Percentiles rank a stretch among this genome's conserved stretches.
Conservation (phyloP, 2,888 invertebrate species). For the Scaptomyza polygonia region DNA sequence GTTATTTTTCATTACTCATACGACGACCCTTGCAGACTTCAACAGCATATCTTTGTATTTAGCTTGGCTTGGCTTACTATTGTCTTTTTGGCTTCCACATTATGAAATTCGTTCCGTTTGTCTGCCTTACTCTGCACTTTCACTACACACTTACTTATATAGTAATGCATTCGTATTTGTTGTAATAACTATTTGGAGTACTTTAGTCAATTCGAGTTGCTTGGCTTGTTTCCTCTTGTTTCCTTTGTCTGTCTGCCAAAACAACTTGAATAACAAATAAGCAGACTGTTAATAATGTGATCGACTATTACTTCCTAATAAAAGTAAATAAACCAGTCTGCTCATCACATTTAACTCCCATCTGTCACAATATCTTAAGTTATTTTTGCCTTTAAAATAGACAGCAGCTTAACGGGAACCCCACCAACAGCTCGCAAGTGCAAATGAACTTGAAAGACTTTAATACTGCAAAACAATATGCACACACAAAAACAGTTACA, state of each 20-base stretch:
- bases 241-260: constrained; percentile 32
- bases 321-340: constrained; percentile 3
- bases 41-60: constrained; percentile 43
- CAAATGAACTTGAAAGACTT: constrained; percentile 54
- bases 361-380: constrained; percentile 16
- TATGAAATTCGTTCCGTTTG: constrained; percentile 38
- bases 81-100: constrained; percentile 33
- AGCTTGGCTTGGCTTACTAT: constrained; percentile 55
- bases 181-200: constrained; percentile 15
- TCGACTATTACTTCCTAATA: constrained; percentile 22
- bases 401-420: constrained; percentile 22
- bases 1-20: constrained; percentile 70
- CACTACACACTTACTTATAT: constrained; percentile 47
- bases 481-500: constrained; percentile 9
- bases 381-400: constrained; percentile 5
- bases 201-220: constrained; percentile 42
- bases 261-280: constrained; percentile 49
- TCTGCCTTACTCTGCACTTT: constrained; percentile 49
- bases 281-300: constrained; percentile 26
- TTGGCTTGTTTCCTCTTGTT: constrained; percentile 47
- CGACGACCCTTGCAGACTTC: constrained; percentile 45
- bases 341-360: constrained; percentile 9
- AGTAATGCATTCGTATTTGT: constrained; percentile 7
- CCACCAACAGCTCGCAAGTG: constrained; percentile 29
- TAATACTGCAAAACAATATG: constrained; percentile 12